Evolutionary conservation across 2,797 vertebrate species (phyloP).

Genomic region (Tiaroga cobitis): DNA sequence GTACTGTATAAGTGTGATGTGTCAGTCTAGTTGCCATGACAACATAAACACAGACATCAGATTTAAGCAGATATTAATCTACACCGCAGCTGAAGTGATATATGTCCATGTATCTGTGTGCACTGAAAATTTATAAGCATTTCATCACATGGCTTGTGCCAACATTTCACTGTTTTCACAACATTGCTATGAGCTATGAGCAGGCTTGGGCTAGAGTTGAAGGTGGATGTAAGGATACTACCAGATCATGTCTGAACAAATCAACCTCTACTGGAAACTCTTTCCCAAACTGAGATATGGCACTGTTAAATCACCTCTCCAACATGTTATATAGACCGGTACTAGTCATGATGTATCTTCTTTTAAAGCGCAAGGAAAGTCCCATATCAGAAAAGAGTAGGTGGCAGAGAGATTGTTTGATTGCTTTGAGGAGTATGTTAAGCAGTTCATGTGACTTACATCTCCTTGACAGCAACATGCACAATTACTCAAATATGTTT

Average conservation of each 20-base stretch:
- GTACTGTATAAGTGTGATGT: constrained; percentile 62
- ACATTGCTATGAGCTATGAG: constrained; percentile 18
- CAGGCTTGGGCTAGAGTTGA: constrained; percentile 7
- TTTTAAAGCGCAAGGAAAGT: constrained; percentile 11
- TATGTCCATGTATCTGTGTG: constrained; percentile 37
- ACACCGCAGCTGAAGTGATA: constrained; percentile 65
- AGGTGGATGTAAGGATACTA: constrained; percentile 8
- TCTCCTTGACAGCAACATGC: background rate
- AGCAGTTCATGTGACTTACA: background rate
- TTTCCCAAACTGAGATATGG: background rate
- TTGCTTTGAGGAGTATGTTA: constrained; percentile 13
- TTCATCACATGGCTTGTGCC: constrained; percentile 4
- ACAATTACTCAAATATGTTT: background rate
- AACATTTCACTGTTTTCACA: constrained; percentile 30
- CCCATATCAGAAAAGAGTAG: constrained; percentile 13
- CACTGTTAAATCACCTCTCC: background rate
- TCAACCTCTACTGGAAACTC: background rate
- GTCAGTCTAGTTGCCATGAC: constrained; percentile 69
- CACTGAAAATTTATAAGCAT: constrained; percentile 9
- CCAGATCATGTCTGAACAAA: constrained; percentile 34
- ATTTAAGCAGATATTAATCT: constrained; percentile 72
- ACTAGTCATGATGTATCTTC: constrained; percentile 37
- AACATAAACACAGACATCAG: constrained; percentile 68
- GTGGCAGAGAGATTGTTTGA: constrained; percentile 26
- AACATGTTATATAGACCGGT: constrained; percentile 11